Base-by-base conservation (phyloP, 2,797 vertebrate genomes). In the Neostethus bicornis region DNA sequence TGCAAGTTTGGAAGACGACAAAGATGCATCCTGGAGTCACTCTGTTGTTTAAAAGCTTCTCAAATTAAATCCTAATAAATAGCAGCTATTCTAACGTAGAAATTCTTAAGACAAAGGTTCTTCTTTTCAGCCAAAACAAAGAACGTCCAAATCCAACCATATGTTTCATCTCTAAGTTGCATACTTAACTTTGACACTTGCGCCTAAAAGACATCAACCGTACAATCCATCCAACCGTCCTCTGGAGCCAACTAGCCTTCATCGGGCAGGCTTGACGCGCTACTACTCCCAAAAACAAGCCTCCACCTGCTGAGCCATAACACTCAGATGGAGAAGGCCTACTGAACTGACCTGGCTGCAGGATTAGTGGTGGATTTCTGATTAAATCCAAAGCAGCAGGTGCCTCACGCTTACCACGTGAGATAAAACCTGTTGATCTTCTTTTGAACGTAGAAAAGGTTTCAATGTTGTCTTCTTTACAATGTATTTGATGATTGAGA, bases 351-450 rank as follows among this genome's bases (percentile, higher is more conserved):
- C 67, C 72, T 46, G 50, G 54, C 55, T 31, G 46, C 1, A 13
- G 85, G 91, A 92, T 93, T 92, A 92, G 66, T 25, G 4, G 37
- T 68, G 89, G 89, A 90, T 92, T 91, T 91, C 75, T 55, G 41
- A 69, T 73, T 88, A 90, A 87, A 53, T 78, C 81, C 76, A 51
- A 38, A 72, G 81, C 86, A 86, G 87, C 78, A 85, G 82, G 43
- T 68, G 66, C 70, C 64, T 81, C 64, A 59, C 56, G 66, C 46
- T 38, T 14, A 67, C 51, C 79, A 87, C 73, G 77, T 87, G 80
- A 47, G 9, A 13, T 38, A 28, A 71, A 63, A 34, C 13, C 34
- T 21, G 7, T 7, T 32, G 44, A 7, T 54, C 37, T 52, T 34
- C 53, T 63, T 57, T 75, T 56, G 14, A 50, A n/a, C n/a, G n/a